These are phyloP conservation scores for Pelvicachromis taeniatus DNA, from an alignment of 2,113 vertebrate genomes.

Conservation along the genomic window DNA sequence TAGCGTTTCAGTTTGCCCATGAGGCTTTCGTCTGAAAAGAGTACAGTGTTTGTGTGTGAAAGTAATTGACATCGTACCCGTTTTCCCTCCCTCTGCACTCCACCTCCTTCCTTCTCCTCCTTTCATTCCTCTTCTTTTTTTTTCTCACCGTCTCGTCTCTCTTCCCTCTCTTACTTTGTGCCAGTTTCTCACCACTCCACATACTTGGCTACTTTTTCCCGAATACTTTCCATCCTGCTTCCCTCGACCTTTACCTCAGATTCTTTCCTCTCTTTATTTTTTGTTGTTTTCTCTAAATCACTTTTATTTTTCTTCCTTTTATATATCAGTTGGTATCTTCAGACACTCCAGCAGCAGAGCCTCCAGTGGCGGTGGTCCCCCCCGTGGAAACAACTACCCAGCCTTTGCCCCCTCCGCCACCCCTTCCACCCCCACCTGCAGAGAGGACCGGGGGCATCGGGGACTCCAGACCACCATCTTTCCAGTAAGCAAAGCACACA, in stretches of 20 bases:
- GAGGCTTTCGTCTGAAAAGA: slow-evolving; percentile 59
- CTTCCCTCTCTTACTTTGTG: background rate
- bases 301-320: too few relatives aligned
- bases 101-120: background rate
- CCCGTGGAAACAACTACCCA: slow-evolving; percentile 71
- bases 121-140: background rate
- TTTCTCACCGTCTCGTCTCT: slow-evolving; percentile 1
- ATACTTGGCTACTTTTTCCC: background rate
- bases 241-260: background rate
- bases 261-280: background rate
- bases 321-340: slow-evolving; percentile 83
- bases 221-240: background rate
- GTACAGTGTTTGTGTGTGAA: slow-evolving; percentile 58
- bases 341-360: slow-evolving; percentile 73
- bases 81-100: background rate
- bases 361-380: slow-evolving; percentile 61
- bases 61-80: slow-evolving; percentile 61
- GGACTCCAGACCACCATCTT: slow-evolving; percentile 88
- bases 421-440: slow-evolving; percentile 79
- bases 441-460: slow-evolving; percentile 89
- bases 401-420: slow-evolving; percentile 80
- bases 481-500: slow-evolving; percentile 79
- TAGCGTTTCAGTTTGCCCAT: slow-evolving; percentile 56
- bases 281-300: background rate
- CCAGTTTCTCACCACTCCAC: background rate